A percentile compares a stretch with the other conserved stretches of the same genome.
Conservation (phyloP, 1,140 invertebrate genomes). For the Fragariocoptes setiger region DNA sequence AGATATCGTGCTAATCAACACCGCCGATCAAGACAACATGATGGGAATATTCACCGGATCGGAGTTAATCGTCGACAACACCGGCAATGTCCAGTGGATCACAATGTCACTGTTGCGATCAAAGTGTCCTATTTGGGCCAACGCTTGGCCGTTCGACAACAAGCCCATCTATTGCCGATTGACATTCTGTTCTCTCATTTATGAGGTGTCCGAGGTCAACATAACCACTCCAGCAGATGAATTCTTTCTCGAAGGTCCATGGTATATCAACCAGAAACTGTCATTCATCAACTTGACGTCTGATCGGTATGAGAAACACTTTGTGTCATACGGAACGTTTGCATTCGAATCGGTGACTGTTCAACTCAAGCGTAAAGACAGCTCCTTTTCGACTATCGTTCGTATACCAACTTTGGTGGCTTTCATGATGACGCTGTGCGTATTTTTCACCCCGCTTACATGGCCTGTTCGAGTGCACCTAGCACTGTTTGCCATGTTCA, state of each 20-base stretch:
- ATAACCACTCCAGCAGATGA: background rate
- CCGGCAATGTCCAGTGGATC: background rate
- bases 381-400: background rate
- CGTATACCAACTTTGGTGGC: background rate
- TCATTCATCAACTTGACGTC: background rate
- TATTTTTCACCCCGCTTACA: background rate
- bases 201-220: background rate
- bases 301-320: background rate
- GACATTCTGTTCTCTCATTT: background rate
- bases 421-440: background rate
- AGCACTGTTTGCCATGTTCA: background rate
- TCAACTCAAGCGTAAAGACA: background rate
- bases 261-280: background rate
- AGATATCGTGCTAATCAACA: slow-evolving; percentile 27
- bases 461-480: background rate
- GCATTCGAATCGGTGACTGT: background rate
- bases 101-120: background rate
- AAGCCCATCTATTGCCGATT: background rate
- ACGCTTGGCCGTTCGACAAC: background rate
- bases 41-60: background rate
- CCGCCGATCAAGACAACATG: slow-evolving; percentile 11
- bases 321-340: background rate
- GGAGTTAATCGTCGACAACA: background rate
- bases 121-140: background rate
- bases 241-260: background rate